These are phyloP conservation scores for Sipunculus nudus DNA, from an alignment of 2,888 invertebrate species.

Conservation along the genomic window DNA sequence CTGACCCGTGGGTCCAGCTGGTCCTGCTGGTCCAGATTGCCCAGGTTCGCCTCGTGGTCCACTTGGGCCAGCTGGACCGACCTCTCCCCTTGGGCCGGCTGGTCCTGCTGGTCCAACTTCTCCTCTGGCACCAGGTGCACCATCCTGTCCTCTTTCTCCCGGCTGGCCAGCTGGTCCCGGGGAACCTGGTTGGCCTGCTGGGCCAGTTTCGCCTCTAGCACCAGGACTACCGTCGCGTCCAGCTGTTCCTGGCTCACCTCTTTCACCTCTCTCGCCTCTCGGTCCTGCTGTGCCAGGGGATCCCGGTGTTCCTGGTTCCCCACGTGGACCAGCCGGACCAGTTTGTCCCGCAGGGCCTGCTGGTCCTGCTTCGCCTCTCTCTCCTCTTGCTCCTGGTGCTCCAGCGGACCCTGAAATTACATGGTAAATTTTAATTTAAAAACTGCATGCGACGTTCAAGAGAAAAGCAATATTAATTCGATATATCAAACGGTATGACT, in stretches of 20 bases:
- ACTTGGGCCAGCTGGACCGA: no score
- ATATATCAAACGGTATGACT: no score
- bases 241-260: slow-evolving; percentile 15
- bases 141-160: no score
- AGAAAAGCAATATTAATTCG: no score
- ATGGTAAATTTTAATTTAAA: no score
- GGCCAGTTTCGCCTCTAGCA: neutral
- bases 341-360: slow-evolving; percentile 32
- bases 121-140: neutral
- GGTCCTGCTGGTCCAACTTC: slow-evolving; percentile 8
- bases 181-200: slow-evolving; percentile 18
- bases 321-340: slow-evolving; percentile 9
- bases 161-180: no score
- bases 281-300: no score
- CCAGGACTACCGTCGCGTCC: neutral
- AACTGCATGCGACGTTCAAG: no score
- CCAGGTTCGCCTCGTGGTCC: no score
- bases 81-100: slow-evolving; percentile 20
- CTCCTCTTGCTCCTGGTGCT: slow-evolving; percentile 64
- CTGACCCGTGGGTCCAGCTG: slow-evolving; percentile 19
- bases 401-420: slow-evolving; percentile 81
- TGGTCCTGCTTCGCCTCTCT: slow-evolving; percentile 17
- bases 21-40: slow-evolving; percentile 24
- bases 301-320: no score
- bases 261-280: no score